Conservation (phyloP, 2,888 invertebrate genomes). For the Eupithecia vulgata region DNA sequence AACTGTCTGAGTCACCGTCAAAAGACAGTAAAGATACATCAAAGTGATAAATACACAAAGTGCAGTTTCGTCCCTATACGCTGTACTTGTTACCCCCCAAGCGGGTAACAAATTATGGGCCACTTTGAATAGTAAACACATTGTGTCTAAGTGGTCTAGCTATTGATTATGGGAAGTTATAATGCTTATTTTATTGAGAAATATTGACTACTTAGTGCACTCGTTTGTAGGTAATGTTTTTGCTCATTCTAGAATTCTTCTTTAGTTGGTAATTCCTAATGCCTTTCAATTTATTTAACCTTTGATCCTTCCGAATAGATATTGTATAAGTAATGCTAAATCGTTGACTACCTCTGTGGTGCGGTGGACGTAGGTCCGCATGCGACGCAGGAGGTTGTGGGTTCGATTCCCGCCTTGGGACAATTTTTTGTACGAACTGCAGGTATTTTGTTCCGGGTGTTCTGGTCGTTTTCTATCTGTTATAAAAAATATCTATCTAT, state of each 20-base stretch:
- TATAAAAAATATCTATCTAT: too few relatives aligned
- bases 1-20: neutral
- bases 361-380: too few relatives aligned
- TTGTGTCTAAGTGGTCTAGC: conserved; percentile 23
- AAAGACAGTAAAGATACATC: neutral
- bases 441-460: too few relatives aligned
- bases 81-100: conserved; percentile 21
- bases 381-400: too few relatives aligned
- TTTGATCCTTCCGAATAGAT: too few relatives aligned
- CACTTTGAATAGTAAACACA: conserved; percentile 25
- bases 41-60: conserved; percentile 16
- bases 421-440: too few relatives aligned
- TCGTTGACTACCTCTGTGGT: too few relatives aligned
- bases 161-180: conserved; percentile 15
- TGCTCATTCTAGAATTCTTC: neutral
- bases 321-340: too few relatives aligned
- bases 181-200: conserved; percentile 16
- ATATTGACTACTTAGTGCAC: conserved; percentile 7
- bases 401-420: too few relatives aligned
- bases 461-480: too few relatives aligned
- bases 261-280: neutral
- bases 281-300: too few relatives aligned
- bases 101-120: conserved; percentile 10
- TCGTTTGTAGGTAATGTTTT: conserved; percentile 1
- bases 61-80: conserved; percentile 14